Evolutionary conservation across 1,140 invertebrate species (phyloP).

Genomic region (Hyphantria cunea): DNA sequence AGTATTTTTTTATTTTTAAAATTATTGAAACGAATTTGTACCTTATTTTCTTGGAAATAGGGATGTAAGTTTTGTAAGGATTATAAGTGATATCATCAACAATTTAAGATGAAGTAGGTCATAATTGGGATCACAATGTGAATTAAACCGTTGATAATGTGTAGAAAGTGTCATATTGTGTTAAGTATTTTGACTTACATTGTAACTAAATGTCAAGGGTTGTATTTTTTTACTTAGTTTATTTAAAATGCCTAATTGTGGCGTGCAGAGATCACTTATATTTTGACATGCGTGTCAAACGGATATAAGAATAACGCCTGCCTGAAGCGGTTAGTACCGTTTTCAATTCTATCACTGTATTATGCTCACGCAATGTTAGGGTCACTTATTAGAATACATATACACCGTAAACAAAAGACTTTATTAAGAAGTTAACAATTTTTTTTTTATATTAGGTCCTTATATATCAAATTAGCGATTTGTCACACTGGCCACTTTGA

Average conservation of each 20-base stretch:
- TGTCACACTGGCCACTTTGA: no score
- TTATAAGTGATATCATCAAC: constrained; percentile 22
- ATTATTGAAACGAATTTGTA: constrained; percentile 6
- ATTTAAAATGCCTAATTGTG: constrained; percentile 9
- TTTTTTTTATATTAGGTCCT: no score
- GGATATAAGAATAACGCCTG: constrained; percentile 17
- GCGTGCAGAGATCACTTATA: constrained; percentile 21
- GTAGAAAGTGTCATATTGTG: constrained; percentile 26
- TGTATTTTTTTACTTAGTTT: constrained; percentile 4
- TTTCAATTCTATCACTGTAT: constrained; percentile 15
- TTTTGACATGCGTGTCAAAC: constrained; percentile 29
- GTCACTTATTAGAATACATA: constrained; percentile 1
- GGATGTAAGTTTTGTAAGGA: not conserved
- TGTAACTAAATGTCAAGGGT: constrained; percentile 24
- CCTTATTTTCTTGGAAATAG: constrained; percentile 2
- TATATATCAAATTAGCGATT: no score
- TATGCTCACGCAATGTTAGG: constrained; percentile 18
- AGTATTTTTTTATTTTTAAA: not conserved
- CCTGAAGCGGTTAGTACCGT: constrained; percentile 15
- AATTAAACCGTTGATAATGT: constrained; percentile 43
- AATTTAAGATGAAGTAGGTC: constrained; percentile 38
- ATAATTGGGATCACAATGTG: constrained; percentile 42
- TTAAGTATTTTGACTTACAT: constrained; percentile 41
- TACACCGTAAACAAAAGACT: not conserved
- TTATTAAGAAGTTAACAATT: no score